Base-by-base conservation (phyloP, 2,888 invertebrate genomes). In the Apotomis betuletana region DNA sequence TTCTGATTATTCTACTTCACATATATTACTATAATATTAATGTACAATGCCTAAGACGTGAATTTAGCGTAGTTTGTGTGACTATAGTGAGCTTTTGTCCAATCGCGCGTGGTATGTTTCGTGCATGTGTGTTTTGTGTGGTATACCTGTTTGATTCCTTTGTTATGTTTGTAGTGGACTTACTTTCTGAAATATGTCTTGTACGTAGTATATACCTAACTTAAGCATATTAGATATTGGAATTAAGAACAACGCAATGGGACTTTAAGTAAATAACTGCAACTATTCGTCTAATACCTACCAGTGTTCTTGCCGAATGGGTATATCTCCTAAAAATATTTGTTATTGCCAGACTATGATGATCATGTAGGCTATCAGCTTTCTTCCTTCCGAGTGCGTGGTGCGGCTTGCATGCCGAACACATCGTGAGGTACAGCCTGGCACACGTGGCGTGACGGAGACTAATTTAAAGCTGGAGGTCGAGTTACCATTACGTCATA, bases 111-210 rank as follows among this genome's bases (percentile, higher is more conserved):
- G 57, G 9, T 57, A 64, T 64, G 61, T 61, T 61, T 67, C 59
- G 70, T 70, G 70, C 69, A 55, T 61, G 61, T 61, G 55, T 68
- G 54, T 46, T 64, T 63, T 63, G 57, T 62, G 67, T 52, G 49
- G 44, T 62, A 65, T 55, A 57, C 46, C 38, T 55, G 49, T 27
- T 51, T 27, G 60, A 62, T 57, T 55, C 15, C 8, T 57, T 55
- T 57, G n/a, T 15, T 49, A 55, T 49, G 62, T 57, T 41, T 57
- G 13, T 61, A 27, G 60, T 60, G 44, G 15, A 44, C 8, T 9
- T 46, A 46, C 46, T 15, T 59, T 15, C 27, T 46, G 15, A 46
- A 49, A 49, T 49, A 49, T 10, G 49, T 49, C 0, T 27, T 2
- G 27, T 27, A 27, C 27, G 27, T 27, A 27, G 27, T 2, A 27